phyloP scores from a whole-genome alignment of 2,888 invertebrate species.

The Tetanocera ferruginea region DNA sequence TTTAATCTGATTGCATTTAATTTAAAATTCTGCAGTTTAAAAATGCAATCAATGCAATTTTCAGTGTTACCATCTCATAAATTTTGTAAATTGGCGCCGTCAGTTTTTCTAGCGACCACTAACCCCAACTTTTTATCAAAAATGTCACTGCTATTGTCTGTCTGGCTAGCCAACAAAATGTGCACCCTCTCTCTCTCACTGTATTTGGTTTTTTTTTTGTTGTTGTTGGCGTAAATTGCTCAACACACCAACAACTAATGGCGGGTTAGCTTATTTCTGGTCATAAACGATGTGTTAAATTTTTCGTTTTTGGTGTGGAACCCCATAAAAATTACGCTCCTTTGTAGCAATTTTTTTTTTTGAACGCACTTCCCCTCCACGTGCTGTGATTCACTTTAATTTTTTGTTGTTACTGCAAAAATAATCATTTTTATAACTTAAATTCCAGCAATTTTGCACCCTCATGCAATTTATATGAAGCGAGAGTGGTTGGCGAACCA shows the following conservation, averaged over 20 bases:
- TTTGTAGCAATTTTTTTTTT: too few species aligned
- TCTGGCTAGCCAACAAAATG: too few species aligned
- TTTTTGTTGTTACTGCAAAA: neutral
- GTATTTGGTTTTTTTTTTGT: too few species aligned
- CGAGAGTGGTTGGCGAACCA: neutral
- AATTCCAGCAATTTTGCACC: slow-evolving; percentile 22
- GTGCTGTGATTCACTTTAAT: too few species aligned
- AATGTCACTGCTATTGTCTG: too few species aligned
- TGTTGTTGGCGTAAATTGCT: neutral
- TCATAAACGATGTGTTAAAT: too few species aligned
- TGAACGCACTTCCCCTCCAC: too few species aligned
- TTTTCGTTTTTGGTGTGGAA: too few species aligned
- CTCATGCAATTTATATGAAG: neutral
- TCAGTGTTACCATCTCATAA: slow-evolving; percentile 22
- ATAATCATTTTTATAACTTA: slow-evolving; percentile 13
- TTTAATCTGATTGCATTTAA: slow-evolving; percentile 14
- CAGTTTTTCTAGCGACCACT: neutral
- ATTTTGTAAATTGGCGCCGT: slow-evolving; percentile 3
- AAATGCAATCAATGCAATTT: slow-evolving; percentile 28
- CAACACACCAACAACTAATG: neutral
- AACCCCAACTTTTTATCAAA: neutral
- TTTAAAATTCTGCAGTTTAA: neutral
- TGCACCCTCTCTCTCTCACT: too few species aligned
- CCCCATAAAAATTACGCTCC: too few species aligned
- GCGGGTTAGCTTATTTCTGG: neutral